Evolutionary conservation across 2,797 vertebrate species (phyloP).

Genomic region (Manis pentadactyla): DNA sequence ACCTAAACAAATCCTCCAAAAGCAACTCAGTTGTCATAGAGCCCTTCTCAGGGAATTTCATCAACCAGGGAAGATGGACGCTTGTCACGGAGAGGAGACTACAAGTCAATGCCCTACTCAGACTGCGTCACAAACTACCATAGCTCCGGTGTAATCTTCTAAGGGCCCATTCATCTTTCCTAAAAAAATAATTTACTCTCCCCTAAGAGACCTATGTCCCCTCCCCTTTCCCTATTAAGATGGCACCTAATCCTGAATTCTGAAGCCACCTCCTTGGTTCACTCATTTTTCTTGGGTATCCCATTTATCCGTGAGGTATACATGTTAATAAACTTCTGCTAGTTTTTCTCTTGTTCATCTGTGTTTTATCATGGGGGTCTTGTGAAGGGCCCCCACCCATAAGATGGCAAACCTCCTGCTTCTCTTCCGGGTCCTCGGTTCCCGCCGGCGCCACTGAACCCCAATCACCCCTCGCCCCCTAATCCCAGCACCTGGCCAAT

Average conservation of each 20-base stretch:
- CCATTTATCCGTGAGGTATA: no score
- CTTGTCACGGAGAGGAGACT: not conserved
- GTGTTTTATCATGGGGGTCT: not conserved
- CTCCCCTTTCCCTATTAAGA: not conserved
- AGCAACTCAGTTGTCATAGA: not conserved
- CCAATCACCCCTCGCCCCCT: no score
- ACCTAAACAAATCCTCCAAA: not conserved
- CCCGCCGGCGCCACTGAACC: no score
- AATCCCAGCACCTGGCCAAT: no score
- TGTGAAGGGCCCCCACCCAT: no score
- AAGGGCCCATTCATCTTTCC: not conserved
- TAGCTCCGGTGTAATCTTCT: not conserved
- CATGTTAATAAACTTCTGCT: not conserved
- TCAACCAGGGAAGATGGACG: not conserved
- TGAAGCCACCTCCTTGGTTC: not conserved
- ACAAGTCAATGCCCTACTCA: not conserved
- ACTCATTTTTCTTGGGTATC: not conserved
- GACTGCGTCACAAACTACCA: not conserved
- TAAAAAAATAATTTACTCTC: not conserved
- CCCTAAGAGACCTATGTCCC: not conserved
- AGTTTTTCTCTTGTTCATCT: not conserved
- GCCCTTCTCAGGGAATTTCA: not conserved
- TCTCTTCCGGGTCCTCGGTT: no score
- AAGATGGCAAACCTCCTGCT: no score
- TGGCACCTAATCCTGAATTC: not conserved